Evolutionary conservation across 2,797 vertebrate species (phyloP).

Genomic region (Ficedula albicollis): DNA sequence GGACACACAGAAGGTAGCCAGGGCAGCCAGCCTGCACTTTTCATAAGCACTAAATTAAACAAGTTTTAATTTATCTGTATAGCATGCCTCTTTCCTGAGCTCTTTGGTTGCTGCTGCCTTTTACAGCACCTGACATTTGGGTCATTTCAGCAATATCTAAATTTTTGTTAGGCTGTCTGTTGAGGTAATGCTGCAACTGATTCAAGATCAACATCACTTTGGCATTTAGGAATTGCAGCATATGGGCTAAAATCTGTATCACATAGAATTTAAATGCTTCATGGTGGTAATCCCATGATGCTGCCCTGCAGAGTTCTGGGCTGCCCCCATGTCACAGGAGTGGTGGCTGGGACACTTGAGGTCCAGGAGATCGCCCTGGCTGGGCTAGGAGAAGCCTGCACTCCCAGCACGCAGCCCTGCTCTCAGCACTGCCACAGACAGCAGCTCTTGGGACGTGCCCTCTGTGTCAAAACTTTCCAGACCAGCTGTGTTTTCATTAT

Average conservation of each 20-base stretch:
- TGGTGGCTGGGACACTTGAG: neutral
- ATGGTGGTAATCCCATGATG: neutral
- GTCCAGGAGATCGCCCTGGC: accelerated
- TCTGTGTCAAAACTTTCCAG: neutral
- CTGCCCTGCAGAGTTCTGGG: neutral
- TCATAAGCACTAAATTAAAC: neutral
- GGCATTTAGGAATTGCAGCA: neutral
- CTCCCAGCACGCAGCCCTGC: neutral
- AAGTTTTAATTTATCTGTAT: neutral
- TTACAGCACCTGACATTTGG: neutral
- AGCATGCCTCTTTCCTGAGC: neutral
- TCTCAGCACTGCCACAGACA: neutral
- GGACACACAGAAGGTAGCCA: neutral
- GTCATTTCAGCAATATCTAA: neutral
- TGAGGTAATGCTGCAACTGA: neutral
- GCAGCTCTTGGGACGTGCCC: neutral
- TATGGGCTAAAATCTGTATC: neutral
- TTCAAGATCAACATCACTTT: neutral
- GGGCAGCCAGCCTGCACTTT: neutral
- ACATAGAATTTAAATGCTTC: neutral
- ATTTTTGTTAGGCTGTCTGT: neutral
- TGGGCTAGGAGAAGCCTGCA: neutral
- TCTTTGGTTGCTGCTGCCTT: neutral
- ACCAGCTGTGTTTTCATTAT: neutral
- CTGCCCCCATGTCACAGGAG: accelerated